phyloP scores from a whole-genome alignment of 2,797 vertebrate genomes.

The Gallinago solitaria region DNA sequence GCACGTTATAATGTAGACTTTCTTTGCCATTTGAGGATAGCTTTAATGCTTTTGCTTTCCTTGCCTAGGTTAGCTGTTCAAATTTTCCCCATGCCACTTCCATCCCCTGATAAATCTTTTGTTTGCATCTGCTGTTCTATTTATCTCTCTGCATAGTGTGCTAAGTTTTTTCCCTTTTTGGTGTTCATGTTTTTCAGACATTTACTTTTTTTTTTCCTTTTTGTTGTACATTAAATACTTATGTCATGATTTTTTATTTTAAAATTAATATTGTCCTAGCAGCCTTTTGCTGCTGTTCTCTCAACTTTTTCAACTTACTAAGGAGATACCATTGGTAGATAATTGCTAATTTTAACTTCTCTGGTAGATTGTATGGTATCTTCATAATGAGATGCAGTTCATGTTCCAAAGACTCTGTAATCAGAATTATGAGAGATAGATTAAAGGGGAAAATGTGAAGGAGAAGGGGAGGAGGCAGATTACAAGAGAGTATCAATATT shows the following conservation, averaged over 20 bases:
- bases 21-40: neutral
- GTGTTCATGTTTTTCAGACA: neutral
- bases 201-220: fast-evolving
- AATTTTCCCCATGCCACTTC: neutral
- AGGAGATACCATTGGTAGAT: neutral
- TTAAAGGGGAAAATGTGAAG: neutral
- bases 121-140: neutral
- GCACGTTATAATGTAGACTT: neutral
- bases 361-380: neutral
- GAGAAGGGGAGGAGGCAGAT: neutral
- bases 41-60: neutral
- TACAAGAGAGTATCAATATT: neutral
- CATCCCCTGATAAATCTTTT: neutral
- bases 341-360: neutral
- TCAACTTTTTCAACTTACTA: neutral
- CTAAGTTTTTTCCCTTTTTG: neutral
- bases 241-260: neutral
- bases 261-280: neutral
- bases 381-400: neutral
- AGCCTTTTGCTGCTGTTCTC: neutral
- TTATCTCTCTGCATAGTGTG: neutral
- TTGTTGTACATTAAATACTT: neutral
- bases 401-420: neutral
- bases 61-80: neutral
- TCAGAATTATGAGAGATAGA: neutral